Conservation (phyloP, 1,140 invertebrate genomes). For the Ptiloglossa arizonensis region DNA sequence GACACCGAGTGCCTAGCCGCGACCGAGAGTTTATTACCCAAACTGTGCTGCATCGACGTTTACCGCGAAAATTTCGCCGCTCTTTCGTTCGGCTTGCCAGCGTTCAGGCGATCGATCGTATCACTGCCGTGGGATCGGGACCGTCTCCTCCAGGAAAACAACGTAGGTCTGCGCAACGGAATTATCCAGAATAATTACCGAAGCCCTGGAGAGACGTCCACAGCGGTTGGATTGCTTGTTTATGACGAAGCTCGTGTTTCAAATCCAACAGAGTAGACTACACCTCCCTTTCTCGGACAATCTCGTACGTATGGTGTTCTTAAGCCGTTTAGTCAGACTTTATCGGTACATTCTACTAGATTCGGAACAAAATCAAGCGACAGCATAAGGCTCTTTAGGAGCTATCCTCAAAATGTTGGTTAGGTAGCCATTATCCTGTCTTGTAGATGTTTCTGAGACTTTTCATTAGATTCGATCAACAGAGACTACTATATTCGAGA, state of each 20-base stretch:
- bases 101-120: conserved; percentile 20
- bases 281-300: not conserved
- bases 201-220: not conserved
- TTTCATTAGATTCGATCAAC: no score
- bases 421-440: no score
- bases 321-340: no score
- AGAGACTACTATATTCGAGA: no score
- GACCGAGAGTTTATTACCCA: conserved; percentile 46
- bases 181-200: conserved; percentile 21
- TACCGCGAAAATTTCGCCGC: conserved; percentile 5
- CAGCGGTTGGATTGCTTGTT: not conserved
- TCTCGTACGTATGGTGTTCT: no score
- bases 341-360: no score
- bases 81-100: not conserved
- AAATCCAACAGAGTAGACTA: not conserved
- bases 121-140: conserved; percentile 3
- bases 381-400: no score
- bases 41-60: conserved; percentile 28
- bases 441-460: no score
- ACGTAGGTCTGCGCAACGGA: not conserved
- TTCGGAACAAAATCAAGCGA: no score
- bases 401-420: no score
- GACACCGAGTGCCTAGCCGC: conserved; percentile 38
- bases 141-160: conserved; percentile 21
- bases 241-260: not conserved